phyloP scores from a whole-genome alignment of 2,797 vertebrate genomes.

The Phoeniculus purpureus region DNA sequence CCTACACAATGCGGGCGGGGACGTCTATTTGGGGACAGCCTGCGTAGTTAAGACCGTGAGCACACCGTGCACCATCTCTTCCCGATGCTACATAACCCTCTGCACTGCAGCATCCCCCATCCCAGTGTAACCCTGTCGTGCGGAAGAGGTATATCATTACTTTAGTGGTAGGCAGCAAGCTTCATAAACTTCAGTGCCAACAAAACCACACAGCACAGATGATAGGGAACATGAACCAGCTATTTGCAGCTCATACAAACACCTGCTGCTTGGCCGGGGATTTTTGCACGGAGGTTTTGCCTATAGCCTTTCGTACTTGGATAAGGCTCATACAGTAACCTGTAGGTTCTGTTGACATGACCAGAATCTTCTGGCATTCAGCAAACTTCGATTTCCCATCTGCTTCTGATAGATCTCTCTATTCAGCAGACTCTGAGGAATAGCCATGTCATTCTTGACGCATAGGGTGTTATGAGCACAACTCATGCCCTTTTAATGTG shows the following conservation, averaged over 20 bases:
- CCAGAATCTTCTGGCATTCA: conserved; percentile 5
- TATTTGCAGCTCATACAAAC: not conserved
- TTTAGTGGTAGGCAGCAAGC: not conserved
- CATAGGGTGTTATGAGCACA: not conserved
- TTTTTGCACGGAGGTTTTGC: not conserved
- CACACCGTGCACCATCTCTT: not conserved
- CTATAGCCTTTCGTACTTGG: not conserved
- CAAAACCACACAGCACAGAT: not conserved
- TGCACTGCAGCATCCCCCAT: not conserved
- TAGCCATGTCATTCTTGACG: conserved; percentile 2
- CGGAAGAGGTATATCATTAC: not conserved
- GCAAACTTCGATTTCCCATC: conserved; percentile 33
- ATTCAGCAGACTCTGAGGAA: conserved; percentile 7
- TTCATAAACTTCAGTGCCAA: not conserved
- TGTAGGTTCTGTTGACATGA: not conserved
- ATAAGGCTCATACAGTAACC: not conserved
- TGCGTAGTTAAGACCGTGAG: not conserved
- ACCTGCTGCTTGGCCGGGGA: not conserved
- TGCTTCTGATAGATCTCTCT: conserved; percentile 29
- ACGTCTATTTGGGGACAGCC: rapidly evolving
- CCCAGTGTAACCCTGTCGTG: not conserved
- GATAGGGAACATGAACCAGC: not conserved
- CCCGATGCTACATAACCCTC: not conserved
- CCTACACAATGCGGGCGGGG: not conserved
- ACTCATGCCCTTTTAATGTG: conserved; percentile 43